Evolutionary conservation across 1,140 invertebrate species (phyloP).

Genomic region (Papilio aristodemus): DNA sequence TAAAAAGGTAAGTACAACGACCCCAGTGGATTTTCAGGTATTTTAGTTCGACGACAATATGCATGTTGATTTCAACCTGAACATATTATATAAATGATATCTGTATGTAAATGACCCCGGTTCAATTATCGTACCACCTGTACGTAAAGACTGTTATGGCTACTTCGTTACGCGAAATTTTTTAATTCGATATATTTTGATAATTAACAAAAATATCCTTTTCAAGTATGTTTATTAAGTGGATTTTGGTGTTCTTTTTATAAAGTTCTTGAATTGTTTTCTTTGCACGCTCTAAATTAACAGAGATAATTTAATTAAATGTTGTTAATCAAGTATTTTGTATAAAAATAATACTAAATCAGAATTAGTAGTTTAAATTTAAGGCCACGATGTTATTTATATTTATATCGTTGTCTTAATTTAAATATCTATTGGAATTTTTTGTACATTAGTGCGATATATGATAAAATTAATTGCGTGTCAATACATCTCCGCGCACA

Average conservation of each 20-base stretch:
- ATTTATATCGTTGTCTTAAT: slow-evolving; percentile 19
- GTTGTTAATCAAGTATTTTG: not conserved
- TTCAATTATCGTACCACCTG: slow-evolving; percentile 48
- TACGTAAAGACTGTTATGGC: slow-evolving; percentile 44
- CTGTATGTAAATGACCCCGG: slow-evolving; percentile 46
- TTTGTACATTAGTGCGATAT: slow-evolving; percentile 13
- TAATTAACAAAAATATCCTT: slow-evolving; percentile 10
- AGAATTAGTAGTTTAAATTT: slow-evolving; percentile 5
- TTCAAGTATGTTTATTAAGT: not conserved
- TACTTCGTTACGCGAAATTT: slow-evolving; percentile 56
- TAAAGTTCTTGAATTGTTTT: not conserved
- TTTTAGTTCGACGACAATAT: slow-evolving; percentile 38
- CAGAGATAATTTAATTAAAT: not conserved
- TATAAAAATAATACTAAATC: slow-evolving; percentile 37
- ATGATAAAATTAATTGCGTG: slow-evolving; percentile 27
- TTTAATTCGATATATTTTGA: not conserved
- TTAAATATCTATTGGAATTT: slow-evolving; percentile 19
- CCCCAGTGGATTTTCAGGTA: slow-evolving; percentile 33
- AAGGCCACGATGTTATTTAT: slow-evolving; percentile 24
- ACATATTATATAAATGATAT: slow-evolving; percentile 43
- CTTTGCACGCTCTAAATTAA: not conserved
- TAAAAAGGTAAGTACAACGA: slow-evolving; percentile 39
- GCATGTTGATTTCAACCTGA: slow-evolving; percentile 36
- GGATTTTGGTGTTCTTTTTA: slow-evolving; percentile 3
- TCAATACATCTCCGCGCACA: slow-evolving; percentile 20